Evolutionary conservation across 1,140 invertebrate genomes (phyloP), one percentile per base, ranked within the genome.

Genomic region (Halesus radiatus): DNA sequence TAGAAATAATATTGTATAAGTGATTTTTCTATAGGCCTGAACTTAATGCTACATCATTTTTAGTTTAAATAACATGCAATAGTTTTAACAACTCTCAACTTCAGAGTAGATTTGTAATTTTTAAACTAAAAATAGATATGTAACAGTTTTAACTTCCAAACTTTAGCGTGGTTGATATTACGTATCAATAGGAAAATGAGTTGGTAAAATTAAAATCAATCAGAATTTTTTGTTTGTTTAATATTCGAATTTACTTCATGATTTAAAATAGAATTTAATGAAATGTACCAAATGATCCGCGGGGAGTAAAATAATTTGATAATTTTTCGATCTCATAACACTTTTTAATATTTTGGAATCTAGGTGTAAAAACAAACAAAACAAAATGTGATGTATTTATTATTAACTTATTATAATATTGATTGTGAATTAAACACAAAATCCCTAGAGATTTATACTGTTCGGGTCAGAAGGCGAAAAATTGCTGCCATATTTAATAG

Each of bases 311-410:
- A 68, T 68, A 37, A 29, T 54, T 58, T 20, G 56, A 60, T 37
- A 18, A 68, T 68, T 68, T 26, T 54, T 58, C 54, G 73, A 76
- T 76, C 73, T 76, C 73, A 76, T 29, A 29, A 76, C 60, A 76
- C 64, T 72, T 26, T n/a, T 52, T 5, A 72, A 72, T 72, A 72
- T 72, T 72, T 53, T 72, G 68, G 68, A 72, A 53, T 37, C 22
- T 62, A 76, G 75, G 32, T 76, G 45, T 64, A 72, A 79, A 68
- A 79, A 72, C 77, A 76, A 79, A 79, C 77, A 79, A 79, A 78
- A 60, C 53, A 60, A 79, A 79, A 60, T 79, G 77, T 79, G 77
- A 79, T 79, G 77, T 79, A 79, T 79, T 73, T 73, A 79, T 79
- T 79, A 79, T 78, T 52, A 72, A 10, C 20, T 72, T 72, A 54